Base-by-base conservation (phyloP, 2,113 vertebrate genomes). In the Halichoerus grypus region DNA sequence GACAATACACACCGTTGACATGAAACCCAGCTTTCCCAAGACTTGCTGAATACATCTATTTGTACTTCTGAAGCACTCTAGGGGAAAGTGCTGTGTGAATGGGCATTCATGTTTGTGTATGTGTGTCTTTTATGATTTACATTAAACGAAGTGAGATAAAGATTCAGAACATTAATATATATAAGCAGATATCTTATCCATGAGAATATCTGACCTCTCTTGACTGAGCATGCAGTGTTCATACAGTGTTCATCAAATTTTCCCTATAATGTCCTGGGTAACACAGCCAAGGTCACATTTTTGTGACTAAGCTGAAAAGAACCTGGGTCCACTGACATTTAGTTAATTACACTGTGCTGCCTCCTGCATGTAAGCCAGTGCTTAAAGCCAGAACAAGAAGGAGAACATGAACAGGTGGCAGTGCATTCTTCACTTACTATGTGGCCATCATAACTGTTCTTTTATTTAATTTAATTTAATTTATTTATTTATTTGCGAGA, bases 131-230 rank as follows among this genome's bases (percentile, higher is more conserved):
- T 80, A 18, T 53, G 33, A 88, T 65, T 88, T 92, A 77, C 31
- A 92, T 49, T 81, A 76, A 94, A 89, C 69, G 46, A 88, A 74
- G 31, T 87, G 55, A 49, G 55, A 36, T n/a, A 53, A 82, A 83
- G 36, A 72, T 42, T 11, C 55, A n/a, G 14, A 36, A 36, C 12
- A 51, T 74, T 63, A 31, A 51, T 51, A 42, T 36, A 74, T 22
- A 22, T 10, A 63, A 36, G n/a, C 13, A 51, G 21, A 2, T 72
- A 49, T 39, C 72, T 77, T 26, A 76, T 31, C 67, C 61, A 33
- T 39, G 22, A 53, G 33, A 49, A 49, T 12, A 59, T 42, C 63
- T 85, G 12, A 71, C 4, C 12, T 59, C 42, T 42, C 26, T 21
- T 49, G 7, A n/a, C 28, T 65, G 90, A 80, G 19, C 69, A 72